Evolutionary conservation across 2,113 vertebrate species (phyloP), one percentile per base, ranked within the genome.

Genomic region (Ceyx margarethae): DNA sequence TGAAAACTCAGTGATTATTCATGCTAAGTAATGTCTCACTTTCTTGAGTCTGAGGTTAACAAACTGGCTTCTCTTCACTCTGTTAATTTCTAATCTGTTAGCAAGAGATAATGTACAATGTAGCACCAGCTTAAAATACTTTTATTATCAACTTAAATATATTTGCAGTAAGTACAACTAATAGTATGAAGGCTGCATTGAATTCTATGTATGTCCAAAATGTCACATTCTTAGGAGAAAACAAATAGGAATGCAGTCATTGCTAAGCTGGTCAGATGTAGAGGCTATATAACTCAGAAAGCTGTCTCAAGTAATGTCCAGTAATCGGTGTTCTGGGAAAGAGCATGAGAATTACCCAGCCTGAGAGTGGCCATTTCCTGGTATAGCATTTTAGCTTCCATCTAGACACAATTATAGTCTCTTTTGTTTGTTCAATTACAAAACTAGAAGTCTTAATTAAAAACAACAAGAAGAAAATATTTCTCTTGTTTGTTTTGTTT

Each of bases 271-370:
- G 42, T 87, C 78, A 95, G 66, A 91, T 79, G 54, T 75, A 89
- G 91, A 89, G 28, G 16, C 11, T 65, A 50, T 76, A 37, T 65
- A 72, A 75, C 35, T 91, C 69, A 93, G 65, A 94, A 91, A 89
- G 35, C 74, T 81, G 66, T 89, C 76, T 92, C 53, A 68, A 65
- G 60, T 71, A 71, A 90, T 46, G 80, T 69, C 65, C 68, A 65
- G 29, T 94, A 93, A 96, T 93, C 11, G 0, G 42, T 81, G 78
- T 94, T 95, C 87, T 92, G 84, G 93, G 89, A 95, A 92, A 65
- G 35, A 73, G 48, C 15, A 81, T 42, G 33, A 81, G 74, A 87
- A 94, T 72, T 84, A 75, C 28, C 26, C 14, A 81, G 23, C 29
- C 26, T 37, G 50, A 90, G 33, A 80, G 65, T 61, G 28, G 54